These are phyloP conservation scores for Silurus asotus DNA, from an alignment of 2,113 vertebrate genomes.

Conservation along the genomic window DNA sequence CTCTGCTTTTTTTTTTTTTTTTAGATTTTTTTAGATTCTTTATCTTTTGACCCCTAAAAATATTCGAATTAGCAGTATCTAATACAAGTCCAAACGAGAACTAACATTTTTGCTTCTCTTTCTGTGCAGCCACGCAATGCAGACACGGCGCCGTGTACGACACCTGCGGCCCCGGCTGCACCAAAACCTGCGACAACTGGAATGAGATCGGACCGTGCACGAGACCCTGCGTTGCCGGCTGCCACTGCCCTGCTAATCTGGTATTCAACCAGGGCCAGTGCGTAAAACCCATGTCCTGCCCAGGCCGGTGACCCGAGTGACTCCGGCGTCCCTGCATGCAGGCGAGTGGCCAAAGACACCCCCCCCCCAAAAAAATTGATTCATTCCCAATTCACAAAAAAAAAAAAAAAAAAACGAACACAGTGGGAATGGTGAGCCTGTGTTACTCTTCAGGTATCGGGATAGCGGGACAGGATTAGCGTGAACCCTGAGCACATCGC, in stretches of 20 bases:
- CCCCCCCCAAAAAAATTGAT: too few species aligned
- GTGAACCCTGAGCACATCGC: not conserved
- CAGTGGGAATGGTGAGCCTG: not conserved
- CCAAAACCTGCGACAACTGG: slow-evolving; percentile 97
- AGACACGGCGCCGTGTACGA: slow-evolving; percentile 92
- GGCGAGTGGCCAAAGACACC: slow-evolving; percentile 22
- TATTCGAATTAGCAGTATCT: too few species aligned
- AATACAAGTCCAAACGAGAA: too few species aligned
- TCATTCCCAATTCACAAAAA: too few species aligned
- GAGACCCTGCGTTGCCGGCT: slow-evolving; percentile 90
- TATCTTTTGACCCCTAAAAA: not conserved
- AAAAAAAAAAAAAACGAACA: not conserved
- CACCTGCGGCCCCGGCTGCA: slow-evolving; percentile 93
- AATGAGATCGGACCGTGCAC: slow-evolving; percentile 92
- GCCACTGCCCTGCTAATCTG: slow-evolving; percentile 92
- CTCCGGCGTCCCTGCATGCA: slow-evolving; percentile 32
- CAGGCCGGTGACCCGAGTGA: slow-evolving; percentile 84
- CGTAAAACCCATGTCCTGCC: slow-evolving; percentile 91
- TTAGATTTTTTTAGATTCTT: not conserved
- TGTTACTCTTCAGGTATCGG: not conserved
- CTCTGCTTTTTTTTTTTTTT: not conserved
- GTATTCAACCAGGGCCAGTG: slow-evolving; percentile 90
- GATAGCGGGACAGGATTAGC: not conserved
- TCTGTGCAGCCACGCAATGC: slow-evolving; percentile 83
- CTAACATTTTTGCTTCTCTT: not conserved